Conservation (phyloP, 2,888 invertebrate genomes). For the Lasiommata megera region DNA sequence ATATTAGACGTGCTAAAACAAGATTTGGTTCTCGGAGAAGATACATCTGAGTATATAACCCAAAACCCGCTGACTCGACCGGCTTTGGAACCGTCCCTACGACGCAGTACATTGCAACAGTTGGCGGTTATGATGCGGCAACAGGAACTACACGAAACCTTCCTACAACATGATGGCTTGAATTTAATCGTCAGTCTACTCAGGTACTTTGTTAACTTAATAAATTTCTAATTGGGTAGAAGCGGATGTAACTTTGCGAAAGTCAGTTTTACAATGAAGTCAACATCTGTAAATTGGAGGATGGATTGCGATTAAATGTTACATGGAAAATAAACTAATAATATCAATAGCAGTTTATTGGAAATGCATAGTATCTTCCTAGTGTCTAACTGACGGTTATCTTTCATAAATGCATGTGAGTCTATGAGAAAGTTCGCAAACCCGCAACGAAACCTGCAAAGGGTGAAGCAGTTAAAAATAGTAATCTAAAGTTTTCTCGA, state of each 20-base stretch:
- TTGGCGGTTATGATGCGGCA: constrained; percentile 85
- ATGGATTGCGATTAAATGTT: too few species aligned
- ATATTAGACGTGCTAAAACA: constrained; percentile 70
- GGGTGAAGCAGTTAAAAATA: too few species aligned
- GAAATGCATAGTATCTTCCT: too few species aligned
- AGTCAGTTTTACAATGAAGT: not conserved
- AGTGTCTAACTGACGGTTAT: too few species aligned
- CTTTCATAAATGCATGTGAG: too few species aligned
- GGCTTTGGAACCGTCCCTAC: constrained; percentile 83
- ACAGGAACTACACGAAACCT: constrained; percentile 80
- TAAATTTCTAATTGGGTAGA: too few species aligned
- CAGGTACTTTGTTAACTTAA: constrained; percentile 45
- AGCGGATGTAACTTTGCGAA: too few species aligned
- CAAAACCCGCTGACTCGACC: constrained; percentile 41
- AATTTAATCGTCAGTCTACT: constrained; percentile 63
- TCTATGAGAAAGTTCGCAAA: too few species aligned
- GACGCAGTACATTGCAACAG: constrained; percentile 85
- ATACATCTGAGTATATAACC: constrained; percentile 45
- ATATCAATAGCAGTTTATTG: too few species aligned
- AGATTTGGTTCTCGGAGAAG: constrained; percentile 59
- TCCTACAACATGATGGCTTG: constrained; percentile 81
- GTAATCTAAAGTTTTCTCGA: too few species aligned
- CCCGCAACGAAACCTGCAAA: too few species aligned
- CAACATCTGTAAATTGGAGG: not conserved
- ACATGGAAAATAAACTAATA: too few species aligned